Percentiles rank a stretch among this genome's conserved stretches.
Conservation (phyloP, 2,797 vertebrate genomes). For the Sebastiscus albofasciatus region DNA sequence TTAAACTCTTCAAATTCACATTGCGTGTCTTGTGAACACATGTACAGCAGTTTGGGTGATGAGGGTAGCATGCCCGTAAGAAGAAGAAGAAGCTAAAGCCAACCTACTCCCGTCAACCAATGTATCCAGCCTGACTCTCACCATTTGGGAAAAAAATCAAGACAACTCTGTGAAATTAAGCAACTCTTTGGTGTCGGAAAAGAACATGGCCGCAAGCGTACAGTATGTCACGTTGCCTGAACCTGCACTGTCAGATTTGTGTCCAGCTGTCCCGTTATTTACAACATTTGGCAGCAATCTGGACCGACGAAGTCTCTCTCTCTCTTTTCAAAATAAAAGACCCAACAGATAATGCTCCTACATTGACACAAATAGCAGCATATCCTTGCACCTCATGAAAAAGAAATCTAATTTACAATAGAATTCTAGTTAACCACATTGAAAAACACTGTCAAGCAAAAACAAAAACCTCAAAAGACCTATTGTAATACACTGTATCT, state of each 20-base stretch:
- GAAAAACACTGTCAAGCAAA: conserved; percentile 78
- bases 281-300: conserved; percentile 87
- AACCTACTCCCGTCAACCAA: conserved; percentile 6
- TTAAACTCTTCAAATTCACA: conserved; percentile 45
- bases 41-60: conserved; percentile 39
- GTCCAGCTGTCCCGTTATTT: conserved; percentile 83
- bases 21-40: conserved; percentile 19
- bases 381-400: conserved; percentile 82
- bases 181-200: conserved; percentile 83
- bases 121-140: conserved; percentile 24
- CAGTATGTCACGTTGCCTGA: conserved; percentile 56
- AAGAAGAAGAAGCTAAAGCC: conserved; percentile 27
- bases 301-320: conserved; percentile 67
- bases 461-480: conserved; percentile 67
- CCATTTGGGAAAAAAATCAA: conserved; percentile 53
- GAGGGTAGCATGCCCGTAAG: neutral
- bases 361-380: conserved; percentile 87
- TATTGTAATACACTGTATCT: conserved; percentile 74
- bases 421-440: conserved; percentile 58
- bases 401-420: conserved; percentile 55
- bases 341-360: conserved; percentile 74
- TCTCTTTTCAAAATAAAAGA: conserved; percentile 63
- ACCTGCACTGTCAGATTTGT: conserved; percentile 88
- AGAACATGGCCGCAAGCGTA: conserved; percentile 68
- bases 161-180: conserved; percentile 76